phyloP scores from a whole-genome alignment of 2,113 vertebrate species.

The Leucosticte australis region DNA sequence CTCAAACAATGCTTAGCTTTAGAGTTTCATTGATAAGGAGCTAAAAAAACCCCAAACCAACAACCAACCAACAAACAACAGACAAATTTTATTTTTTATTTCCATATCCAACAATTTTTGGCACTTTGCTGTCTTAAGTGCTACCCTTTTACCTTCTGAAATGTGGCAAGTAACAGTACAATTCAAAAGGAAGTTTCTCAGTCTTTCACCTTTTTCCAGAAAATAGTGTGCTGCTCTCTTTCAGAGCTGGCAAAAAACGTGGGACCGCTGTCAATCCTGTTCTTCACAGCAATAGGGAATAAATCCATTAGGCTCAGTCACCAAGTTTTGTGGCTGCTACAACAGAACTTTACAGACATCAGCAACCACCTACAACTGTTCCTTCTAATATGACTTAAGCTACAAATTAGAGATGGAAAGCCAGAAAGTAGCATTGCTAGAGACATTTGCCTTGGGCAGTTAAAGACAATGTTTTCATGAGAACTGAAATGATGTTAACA shows the following conservation, averaged over 20 bases:
- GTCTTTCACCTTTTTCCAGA: not conserved
- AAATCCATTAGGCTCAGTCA: not conserved
- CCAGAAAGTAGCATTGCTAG: not conserved
- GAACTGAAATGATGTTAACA: accelerated
- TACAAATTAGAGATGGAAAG: not conserved
- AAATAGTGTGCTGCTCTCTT: not conserved
- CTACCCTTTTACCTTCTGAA: not conserved
- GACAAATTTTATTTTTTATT: not conserved
- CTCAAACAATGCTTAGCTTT: not conserved
- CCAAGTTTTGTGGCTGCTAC: not conserved
- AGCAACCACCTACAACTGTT: not conserved
- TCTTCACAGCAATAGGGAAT: not conserved
- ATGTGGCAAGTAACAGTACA: not conserved
- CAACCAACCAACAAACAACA: not conserved
- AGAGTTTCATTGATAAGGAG: not conserved
- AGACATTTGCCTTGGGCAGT: not conserved
- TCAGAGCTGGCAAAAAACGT: not conserved
- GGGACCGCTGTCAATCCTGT: not conserved
- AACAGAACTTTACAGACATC: not conserved
- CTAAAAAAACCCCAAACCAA: not conserved
- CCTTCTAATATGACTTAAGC: not conserved
- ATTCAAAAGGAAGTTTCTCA: not conserved
- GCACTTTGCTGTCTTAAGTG: not conserved
- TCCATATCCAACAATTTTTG: not conserved
- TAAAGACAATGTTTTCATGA: not conserved